phyloP scores from a whole-genome alignment of 2,888 invertebrate species.

The Petrolisthes manimaculis region DNA sequence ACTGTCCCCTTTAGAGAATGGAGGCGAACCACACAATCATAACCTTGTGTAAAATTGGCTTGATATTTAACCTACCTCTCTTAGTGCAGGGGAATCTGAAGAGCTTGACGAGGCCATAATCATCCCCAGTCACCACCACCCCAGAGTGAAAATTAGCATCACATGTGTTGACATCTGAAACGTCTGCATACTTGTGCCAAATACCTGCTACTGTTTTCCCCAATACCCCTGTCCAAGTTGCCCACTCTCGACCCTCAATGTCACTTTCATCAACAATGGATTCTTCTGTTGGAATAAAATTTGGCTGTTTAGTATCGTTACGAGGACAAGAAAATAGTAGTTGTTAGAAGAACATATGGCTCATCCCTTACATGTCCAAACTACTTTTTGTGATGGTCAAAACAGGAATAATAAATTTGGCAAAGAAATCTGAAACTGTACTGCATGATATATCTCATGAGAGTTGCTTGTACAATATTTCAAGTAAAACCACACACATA shows the following conservation, averaged over 20 bases:
- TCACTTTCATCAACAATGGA: constrained; percentile 33
- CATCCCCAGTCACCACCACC: constrained; percentile 71
- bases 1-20: too few species aligned
- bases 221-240: constrained; percentile 71
- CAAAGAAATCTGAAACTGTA: too few species aligned
- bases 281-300: constrained; percentile 17
- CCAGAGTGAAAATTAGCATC: constrained; percentile 68
- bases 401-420: too few species aligned
- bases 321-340: neutral
- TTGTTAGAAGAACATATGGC: neutral
- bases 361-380: neutral
- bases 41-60: too few species aligned
- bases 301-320: too few species aligned
- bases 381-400: neutral
- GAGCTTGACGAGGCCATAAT: constrained; percentile 71
- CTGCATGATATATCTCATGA: neutral
- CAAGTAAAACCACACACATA: neutral
- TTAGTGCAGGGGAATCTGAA: constrained; percentile 70
- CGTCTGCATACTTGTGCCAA: constrained; percentile 71
- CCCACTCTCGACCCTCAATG: constrained; percentile 68
- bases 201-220: constrained; percentile 70
- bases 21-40: too few species aligned
- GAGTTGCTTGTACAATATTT: neutral
- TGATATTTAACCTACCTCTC: constrained; percentile 68
- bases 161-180: constrained; percentile 71